A percentile compares a stretch with the other conserved stretches of the same genome.
Evolutionary conservation across 2,797 vertebrate species (phyloP).

Genomic region (Crocidura indochinensis): DNA sequence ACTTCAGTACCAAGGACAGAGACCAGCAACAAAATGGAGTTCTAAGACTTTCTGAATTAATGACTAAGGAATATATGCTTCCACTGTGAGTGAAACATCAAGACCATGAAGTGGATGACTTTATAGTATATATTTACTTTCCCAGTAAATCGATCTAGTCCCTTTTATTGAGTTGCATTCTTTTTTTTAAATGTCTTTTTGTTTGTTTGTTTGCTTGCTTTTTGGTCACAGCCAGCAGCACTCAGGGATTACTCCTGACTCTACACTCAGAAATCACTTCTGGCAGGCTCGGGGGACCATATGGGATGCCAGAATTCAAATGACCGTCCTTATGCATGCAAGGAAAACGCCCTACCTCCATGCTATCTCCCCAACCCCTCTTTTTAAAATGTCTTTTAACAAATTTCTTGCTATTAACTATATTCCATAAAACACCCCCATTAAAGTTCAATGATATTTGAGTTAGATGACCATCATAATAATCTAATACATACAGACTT

Average conservation of each 20-base stretch:
- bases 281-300: too few relatives aligned
- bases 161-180: constrained; percentile 54
- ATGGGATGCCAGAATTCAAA: too few relatives aligned
- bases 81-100: neutral
- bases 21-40: neutral
- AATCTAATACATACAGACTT: neutral
- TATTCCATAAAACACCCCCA: neutral
- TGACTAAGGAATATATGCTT: neutral
- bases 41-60: constrained; percentile 24
- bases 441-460: constrained; percentile 49
- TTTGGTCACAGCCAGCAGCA: too few relatives aligned
- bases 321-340: too few relatives aligned
- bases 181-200: constrained; percentile 60
- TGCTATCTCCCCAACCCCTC: neutral
- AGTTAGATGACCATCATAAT: neutral
- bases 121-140: constrained; percentile 10
- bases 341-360: too few relatives aligned
- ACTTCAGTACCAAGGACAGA: neutral
- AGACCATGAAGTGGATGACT: neutral
- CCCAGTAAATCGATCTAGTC: neutral
- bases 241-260: too few relatives aligned
- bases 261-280: too few relatives aligned
- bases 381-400: constrained; percentile 66
- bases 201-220: too few relatives aligned
- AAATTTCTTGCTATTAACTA: constrained; percentile 60